Conservation (phyloP, 2,888 invertebrate genomes). For the Bugulina stolonifera region DNA sequence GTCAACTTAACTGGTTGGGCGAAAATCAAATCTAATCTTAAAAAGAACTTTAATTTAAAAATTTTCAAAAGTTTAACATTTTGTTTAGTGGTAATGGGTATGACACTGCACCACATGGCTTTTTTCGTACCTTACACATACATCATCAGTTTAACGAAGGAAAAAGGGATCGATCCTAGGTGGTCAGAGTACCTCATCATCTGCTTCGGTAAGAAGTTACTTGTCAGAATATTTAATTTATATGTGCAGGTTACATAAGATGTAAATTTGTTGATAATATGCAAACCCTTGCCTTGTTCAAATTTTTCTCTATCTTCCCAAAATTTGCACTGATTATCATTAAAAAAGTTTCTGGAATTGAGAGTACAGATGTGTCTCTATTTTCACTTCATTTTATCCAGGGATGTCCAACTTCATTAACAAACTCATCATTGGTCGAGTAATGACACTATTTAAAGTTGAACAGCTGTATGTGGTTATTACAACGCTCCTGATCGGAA, state of each 20-base stretch:
- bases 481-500: not conserved
- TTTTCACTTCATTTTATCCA: not conserved
- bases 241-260: no score
- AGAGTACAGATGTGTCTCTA: not conserved
- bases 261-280: no score
- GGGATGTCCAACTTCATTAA: conserved; percentile 24
- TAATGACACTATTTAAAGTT: conserved; percentile 15
- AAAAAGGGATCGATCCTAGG: not conserved
- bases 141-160: conserved; percentile 21
- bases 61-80: conserved; percentile 13
- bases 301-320: no score
- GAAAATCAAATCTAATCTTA: not conserved
- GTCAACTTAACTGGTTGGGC: not conserved
- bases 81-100: conserved; percentile 7
- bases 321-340: no score
- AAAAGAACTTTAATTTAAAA: conserved; percentile 6
- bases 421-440: conserved; percentile 13
- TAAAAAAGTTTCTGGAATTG: no score
- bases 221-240: no score
- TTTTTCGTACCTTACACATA: conserved; percentile 26
- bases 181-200: conserved; percentile 13
- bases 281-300: no score
- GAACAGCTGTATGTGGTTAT: conserved; percentile 25
- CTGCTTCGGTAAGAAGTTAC: conserved; percentile 26
- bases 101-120: conserved; percentile 27